These are phyloP conservation scores for Tetrapedia diversipes DNA, from an alignment of 2,888 invertebrate species.

Conservation along the genomic window DNA sequence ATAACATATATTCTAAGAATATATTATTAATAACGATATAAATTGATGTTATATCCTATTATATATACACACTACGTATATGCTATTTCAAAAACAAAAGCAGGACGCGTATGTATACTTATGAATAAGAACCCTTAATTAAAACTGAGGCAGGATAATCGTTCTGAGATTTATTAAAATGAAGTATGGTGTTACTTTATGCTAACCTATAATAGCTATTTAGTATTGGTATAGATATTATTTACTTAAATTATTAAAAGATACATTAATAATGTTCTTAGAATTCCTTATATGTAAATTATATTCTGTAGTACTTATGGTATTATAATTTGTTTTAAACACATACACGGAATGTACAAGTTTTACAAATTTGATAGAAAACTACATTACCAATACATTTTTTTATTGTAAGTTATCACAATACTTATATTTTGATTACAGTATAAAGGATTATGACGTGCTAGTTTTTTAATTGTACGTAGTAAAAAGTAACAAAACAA, in stretches of 20 bases:
- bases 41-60: neutral
- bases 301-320: neutral
- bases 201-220: too few species aligned
- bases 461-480: neutral
- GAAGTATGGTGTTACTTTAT: too few species aligned
- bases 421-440: neutral
- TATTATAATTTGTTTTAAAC: neutral
- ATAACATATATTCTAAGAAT: neutral
- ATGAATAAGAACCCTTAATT: neutral
- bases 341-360: neutral
- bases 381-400: too few species aligned
- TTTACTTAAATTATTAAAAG: too few species aligned
- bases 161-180: neutral
- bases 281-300: neutral
- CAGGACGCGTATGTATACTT: neutral
- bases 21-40: neutral
- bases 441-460: neutral
- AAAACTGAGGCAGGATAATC: neutral
- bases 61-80: neutral
- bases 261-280: neutral
- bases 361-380: neutral
- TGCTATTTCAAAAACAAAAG: neutral
- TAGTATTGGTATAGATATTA: neutral
- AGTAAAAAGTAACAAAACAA: neutral
- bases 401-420: neutral